A percentile compares a stretch with the other conserved stretches of the same genome.
Evolutionary conservation across 37 sponge, comb jelly and placozoan genomes (phyloP).

Genomic region (Bolinopsis microptera): DNA sequence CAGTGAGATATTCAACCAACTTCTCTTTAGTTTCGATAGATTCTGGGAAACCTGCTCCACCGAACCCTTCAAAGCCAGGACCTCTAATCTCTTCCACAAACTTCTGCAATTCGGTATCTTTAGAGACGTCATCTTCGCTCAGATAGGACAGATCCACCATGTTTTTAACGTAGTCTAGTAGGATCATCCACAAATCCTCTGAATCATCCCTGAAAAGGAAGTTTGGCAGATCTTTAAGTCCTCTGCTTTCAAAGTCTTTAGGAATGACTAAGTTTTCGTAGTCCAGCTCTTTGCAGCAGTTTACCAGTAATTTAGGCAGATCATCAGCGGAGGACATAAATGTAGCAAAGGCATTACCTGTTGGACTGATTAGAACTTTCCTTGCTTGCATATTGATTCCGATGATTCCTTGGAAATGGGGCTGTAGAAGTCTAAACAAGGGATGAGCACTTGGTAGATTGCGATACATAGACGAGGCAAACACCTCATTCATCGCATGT

Average conservation of each 20-base stretch:
- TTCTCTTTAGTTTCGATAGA: neutral
- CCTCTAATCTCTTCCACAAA: neutral
- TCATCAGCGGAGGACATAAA: conserved; percentile 14
- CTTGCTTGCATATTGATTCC: neutral
- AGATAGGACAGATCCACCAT: neutral
- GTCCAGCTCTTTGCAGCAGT: neutral
- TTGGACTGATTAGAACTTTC: neutral
- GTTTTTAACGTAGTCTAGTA: neutral
- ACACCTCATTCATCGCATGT: conserved; percentile 2
- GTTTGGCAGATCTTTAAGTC: neutral
- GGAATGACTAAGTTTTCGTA: neutral
- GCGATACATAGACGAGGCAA: neutral
- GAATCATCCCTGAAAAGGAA: conserved; percentile 42
- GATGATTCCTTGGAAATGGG: conserved; percentile 1
- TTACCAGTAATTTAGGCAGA: neutral
- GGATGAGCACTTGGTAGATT: neutral
- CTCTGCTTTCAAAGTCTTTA: neutral
- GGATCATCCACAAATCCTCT: neutral
- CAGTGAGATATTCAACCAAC: neutral
- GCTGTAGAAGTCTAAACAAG: neutral
- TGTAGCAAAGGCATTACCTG: neutral
- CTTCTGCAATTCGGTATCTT: neutral
- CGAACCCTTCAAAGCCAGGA: neutral
- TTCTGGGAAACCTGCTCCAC: neutral
- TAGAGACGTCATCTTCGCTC: neutral